Percentiles rank a stretch among this genome's conserved stretches.
These are phyloP conservation scores for Apostichopus californicus DNA, from an alignment of 35 echinoderm and acorn worm genomes.

Conservation along the genomic window DNA sequence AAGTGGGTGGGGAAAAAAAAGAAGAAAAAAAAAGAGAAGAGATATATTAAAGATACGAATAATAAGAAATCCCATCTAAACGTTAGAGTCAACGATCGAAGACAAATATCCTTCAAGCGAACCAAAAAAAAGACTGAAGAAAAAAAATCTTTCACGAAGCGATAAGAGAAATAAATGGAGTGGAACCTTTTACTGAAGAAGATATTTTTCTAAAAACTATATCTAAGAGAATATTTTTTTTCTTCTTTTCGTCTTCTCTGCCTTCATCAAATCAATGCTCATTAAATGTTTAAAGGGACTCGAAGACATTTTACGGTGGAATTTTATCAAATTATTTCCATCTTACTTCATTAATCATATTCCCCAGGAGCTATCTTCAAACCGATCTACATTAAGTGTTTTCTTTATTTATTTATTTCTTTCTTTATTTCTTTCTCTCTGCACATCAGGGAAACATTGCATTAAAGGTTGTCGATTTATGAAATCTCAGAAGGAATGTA, in stretches of 20 bases:
- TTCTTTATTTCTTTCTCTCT: neutral
- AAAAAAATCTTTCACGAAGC: slow-evolving; percentile 5
- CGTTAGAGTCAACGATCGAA: slow-evolving; percentile 20
- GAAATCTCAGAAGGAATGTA: neutral
- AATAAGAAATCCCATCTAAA: neutral
- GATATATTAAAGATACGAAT: neutral
- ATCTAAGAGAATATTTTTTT: slow-evolving; percentile 28
- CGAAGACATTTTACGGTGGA: slow-evolving; percentile 11
- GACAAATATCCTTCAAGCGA: neutral
- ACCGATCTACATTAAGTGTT: neutral
- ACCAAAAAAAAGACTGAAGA: neutral
- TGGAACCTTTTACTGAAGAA: slow-evolving; percentile 26
- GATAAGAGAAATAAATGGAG: slow-evolving; percentile 41
- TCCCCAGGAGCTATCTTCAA: neutral
- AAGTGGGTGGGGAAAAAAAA: neutral
- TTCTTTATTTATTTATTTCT: neutral
- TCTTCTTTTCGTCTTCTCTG: too few species aligned
- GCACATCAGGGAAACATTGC: neutral
- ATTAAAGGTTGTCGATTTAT: neutral
- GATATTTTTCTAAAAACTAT: slow-evolving; percentile 14
- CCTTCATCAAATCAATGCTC: slow-evolving; percentile 46
- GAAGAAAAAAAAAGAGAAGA: neutral
- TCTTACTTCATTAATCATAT: slow-evolving; percentile 13
- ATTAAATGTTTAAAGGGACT: slow-evolving; percentile 40
- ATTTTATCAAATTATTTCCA: slow-evolving; percentile 41